Base-by-base conservation (phyloP, 2,888 invertebrate species). In the Hyposoter didymator region DNA sequence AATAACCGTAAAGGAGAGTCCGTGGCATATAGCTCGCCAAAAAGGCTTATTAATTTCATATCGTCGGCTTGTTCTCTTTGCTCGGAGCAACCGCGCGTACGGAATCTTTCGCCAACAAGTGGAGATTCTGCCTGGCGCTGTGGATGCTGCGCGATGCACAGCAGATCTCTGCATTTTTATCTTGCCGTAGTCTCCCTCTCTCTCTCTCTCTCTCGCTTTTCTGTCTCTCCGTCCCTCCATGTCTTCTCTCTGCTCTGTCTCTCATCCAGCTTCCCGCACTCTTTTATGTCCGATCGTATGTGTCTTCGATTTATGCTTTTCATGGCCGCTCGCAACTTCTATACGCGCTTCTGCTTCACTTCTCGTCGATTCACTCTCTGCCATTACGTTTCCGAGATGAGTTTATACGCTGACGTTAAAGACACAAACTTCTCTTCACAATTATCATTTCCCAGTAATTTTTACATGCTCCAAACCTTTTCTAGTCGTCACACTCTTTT, bases 21-120 rank as follows among this genome's bases (percentile, higher is more conserved):
- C 17, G 14, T 69, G 69, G 70, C 64, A 69, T 74, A 70, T 10
- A 74, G 78, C 73, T 43, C 28, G 78, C 84, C 73, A 59, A 78
- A 79, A 84, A 82, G 83, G 87, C 82, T 87, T 87, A 87, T 87
- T 87, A 87, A 87, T 87, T 87, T 87, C 87, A 85, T 80, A 84
- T 84, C 81, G 84, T 86, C 80, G 85, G 87, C 84, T 84, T 87
- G 85, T 87, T 87, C 86, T 85, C 84, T 87, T 87, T 87, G 87
- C 78, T 55, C 22, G 43, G 59, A 59, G 78, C 83, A 73, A 78
- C 83, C 84, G 76, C 84, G 76, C 85, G 75, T 85, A 87, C 85
- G 86, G 86, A 85, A 87, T 87, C 87, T 87, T 84, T 84, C 81
- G 87, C 87, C 83, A 84, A 82, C 82, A 52, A 69, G 64, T 76